A percentile compares a stretch with the other conserved stretches of the same genome.
These are phyloP conservation scores for Channa maculata DNA, from an alignment of 2,113 vertebrate genomes.

Conservation along the genomic window DNA sequence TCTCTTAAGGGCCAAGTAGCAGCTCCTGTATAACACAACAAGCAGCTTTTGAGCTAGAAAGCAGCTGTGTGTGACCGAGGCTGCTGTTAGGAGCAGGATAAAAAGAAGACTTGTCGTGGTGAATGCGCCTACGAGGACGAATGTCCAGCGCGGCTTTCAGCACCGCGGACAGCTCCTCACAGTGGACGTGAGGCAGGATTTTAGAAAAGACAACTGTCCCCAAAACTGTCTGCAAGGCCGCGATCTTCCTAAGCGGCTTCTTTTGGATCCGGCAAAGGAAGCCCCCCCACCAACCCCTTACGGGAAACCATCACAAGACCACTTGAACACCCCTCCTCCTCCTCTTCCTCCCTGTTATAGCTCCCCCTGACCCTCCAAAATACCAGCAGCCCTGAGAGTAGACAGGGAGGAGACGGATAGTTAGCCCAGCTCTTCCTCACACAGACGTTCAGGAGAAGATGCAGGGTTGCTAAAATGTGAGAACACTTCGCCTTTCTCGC, in stretches of 20 bases:
- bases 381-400: slow-evolving; percentile 27
- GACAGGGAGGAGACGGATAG: neutral
- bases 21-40: slow-evolving; percentile 8
- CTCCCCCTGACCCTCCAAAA: slow-evolving; percentile 13
- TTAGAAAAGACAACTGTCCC: neutral
- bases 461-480: slow-evolving; percentile 38
- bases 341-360: slow-evolving; percentile 26
- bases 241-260: neutral
- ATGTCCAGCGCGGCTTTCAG: slow-evolving; percentile 38
- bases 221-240: neutral
- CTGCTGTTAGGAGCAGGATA: neutral
- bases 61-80: neutral
- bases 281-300: neutral
- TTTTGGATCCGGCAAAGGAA: slow-evolving; percentile 3
- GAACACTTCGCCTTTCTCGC: slow-evolving; percentile 13
- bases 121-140: slow-evolving; percentile 7
- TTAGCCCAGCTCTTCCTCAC: neutral
- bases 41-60: neutral
- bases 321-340: slow-evolving; percentile 29
- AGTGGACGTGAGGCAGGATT: neutral
- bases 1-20: slow-evolving; percentile 6
- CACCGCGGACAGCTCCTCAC: slow-evolving; percentile 58
- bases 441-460: slow-evolving; percentile 22
- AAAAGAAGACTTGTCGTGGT: neutral
- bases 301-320: slow-evolving; percentile 55